Evolutionary conservation across 2,113 vertebrate genomes (phyloP), one percentile per base, ranked within the genome.

Genomic region (Picathartes gymnocephalus): DNA sequence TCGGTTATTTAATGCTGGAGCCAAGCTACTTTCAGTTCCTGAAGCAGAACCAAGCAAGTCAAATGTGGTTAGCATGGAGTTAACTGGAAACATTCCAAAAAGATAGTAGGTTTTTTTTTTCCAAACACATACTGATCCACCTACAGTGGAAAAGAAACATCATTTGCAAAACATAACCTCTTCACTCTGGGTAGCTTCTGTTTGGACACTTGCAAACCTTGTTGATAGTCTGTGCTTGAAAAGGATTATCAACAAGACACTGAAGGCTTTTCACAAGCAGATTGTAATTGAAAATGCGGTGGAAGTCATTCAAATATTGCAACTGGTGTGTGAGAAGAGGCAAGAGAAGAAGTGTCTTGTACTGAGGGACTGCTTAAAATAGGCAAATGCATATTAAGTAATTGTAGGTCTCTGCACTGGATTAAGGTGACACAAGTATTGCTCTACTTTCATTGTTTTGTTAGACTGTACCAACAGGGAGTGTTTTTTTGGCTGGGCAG

Each of bases 11-110:
- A 65, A 47, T 90, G 81, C 86, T 93, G 90, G 74, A 92, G 78
- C 93, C 93, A 72, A 88, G 45, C 89, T 93, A 86, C 74, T 97
- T 97, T 95, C 95, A 68, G 96, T 96, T 97, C 96, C 92, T 91
- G 95, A 93, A 93, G 92, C 94, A 96, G 85, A 94, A 96, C 86
- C 88, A 84, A 94, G 86, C 85, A 93, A 92, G 94, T 77, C 81
- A 82, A 54, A 91, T 85, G 74, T 92, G 74, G 83, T 94, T 92
- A 87, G 83, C 86, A 62, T 77, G 81, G 83, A 92, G 91, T 93
- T 96, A 72, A 91, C 91, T 96, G 95, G 96, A 93, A 97, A 81
- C 69, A 71, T 92, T 96, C 93, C 95, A 94, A 89, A 96, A 95
- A 96, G 92, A 96, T 91, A 95, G 88, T 73, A 95, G 60, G 58